A percentile compares a stretch with the other conserved stretches of the same genome.
phyloP scores from a whole-genome alignment of 2,888 invertebrate genomes.

The Sminthurides aquaticus region DNA sequence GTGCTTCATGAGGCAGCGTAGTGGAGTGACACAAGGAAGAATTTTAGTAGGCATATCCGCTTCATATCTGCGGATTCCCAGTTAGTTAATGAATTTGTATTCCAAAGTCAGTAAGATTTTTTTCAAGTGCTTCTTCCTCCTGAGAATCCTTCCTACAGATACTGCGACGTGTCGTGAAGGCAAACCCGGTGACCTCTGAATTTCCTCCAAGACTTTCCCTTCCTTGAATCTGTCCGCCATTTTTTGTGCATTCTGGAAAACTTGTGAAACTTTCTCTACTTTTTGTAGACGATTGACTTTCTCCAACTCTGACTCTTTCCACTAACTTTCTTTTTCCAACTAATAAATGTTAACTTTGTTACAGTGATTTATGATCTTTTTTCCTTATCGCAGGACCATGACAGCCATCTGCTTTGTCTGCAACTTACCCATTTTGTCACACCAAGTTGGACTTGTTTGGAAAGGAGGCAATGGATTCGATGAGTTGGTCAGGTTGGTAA shows the following conservation, averaged over 20 bases:
- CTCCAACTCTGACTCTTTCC: neutral
- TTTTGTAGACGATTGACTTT: neutral
- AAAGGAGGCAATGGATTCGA: constrained; percentile 92
- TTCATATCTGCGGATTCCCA: too few species aligned
- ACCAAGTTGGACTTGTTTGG: constrained; percentile 90
- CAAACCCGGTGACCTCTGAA: too few species aligned
- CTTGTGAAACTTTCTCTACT: neutral
- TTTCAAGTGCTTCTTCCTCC: too few species aligned
- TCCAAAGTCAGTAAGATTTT: too few species aligned
- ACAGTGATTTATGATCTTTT: neutral
- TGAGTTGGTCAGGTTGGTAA: constrained; percentile 69
- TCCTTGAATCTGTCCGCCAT: neutral
- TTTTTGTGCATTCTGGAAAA: neutral
- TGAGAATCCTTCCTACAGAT: too few species aligned
- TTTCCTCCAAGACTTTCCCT: neutral
- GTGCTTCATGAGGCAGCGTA: too few species aligned
- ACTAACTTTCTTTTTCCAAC: neutral
- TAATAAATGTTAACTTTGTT: neutral
- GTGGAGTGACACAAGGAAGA: too few species aligned
- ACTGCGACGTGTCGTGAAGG: too few species aligned
- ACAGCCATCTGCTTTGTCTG: constrained; percentile 92
- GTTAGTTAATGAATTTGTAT: too few species aligned
- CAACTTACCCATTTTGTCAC: constrained; percentile 87
- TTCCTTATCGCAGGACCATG: constrained; percentile 66
- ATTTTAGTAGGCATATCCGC: too few species aligned